Evolutionary conservation across 92 coral and sea anemone species (phyloP), one percentile per base, ranked within the genome.

Genomic region (Epizoanthus stellaris): DNA sequence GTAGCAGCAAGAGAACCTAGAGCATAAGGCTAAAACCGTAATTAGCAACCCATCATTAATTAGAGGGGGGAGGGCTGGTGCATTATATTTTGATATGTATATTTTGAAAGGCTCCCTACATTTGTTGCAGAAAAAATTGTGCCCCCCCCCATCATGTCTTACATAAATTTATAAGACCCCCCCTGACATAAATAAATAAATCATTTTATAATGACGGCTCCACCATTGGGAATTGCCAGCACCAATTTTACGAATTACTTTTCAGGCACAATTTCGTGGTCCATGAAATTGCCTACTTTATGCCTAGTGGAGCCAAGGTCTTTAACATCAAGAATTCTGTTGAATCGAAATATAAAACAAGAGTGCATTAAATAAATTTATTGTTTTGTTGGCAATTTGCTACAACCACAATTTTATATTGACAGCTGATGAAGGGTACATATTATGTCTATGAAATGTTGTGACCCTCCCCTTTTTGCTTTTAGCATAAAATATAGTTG

Each of bases 401-500:
- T 63, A 63, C 68, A 63, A 63, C 68, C 68, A 63, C 68, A 63
- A 63, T 63, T 63, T 63, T 63, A 63, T 63, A 63, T 63, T 63
- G 68, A 63, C 68, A 63, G 68, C 68, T 63, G 25, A 63, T 63
- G 68, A 63, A n/a, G 68, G 68, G 68, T 63, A 63, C 68, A 63
- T 63, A 63, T 63, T 63, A n/a, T 63, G 68, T 17, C 21, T 63
- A 23, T 63, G 68, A 63, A 63, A 63, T 63, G 68, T 63, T 63
- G 68, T 63, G 68, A 63, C 68, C 68, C 68, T 63, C 68, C 68
- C 68, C 68, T 63, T 63, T 63, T 63, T 63, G 68, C 68, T 63
- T n/a, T n/a, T n/a, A n/a, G n/a, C n/a, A n/a, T n/a, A n/a, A n/a
- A n/a, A n/a, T n/a, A n/a, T n/a, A n/a, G n/a, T n/a, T n/a, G n/a